phyloP scores from a whole-genome alignment of 1,140 invertebrate genomes.

The Lepidotrigona ventralis region DNA sequence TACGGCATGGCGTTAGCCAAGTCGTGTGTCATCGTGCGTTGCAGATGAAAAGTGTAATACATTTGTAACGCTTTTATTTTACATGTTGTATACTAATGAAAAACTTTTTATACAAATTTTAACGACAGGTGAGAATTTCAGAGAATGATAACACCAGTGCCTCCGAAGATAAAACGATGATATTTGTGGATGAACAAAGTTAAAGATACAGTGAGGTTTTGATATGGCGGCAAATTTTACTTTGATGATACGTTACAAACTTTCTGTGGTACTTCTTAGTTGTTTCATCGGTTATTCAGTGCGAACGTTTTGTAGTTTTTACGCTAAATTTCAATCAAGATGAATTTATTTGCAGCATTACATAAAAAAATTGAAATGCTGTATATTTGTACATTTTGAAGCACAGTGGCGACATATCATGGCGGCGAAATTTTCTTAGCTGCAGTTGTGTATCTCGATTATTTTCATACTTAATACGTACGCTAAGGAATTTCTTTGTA shows the following conservation, averaged over 20 bases:
- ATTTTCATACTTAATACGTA: constrained; percentile 52
- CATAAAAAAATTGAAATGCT: constrained; percentile 24
- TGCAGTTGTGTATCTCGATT: constrained; percentile 51
- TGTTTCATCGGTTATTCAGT: not conserved
- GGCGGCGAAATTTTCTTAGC: constrained; percentile 66
- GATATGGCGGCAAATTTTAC: constrained; percentile 74
- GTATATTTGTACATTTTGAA: constrained; percentile 42
- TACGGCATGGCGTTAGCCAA: constrained; percentile 73
- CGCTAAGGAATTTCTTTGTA: constrained; percentile 50
- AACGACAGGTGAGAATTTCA: constrained; percentile 56
- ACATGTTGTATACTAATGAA: constrained; percentile 59
- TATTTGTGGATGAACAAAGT: constrained; percentile 27
- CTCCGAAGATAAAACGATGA: constrained; percentile 4
- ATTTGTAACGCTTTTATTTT: constrained; percentile 38
- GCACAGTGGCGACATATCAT: constrained; percentile 65
- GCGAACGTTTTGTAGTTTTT: not conserved
- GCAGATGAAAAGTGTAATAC: constrained; percentile 64
- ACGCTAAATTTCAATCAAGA: not conserved
- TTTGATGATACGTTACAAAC: constrained; percentile 61
- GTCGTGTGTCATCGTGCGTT: constrained; percentile 71
- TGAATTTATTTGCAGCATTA: not conserved
- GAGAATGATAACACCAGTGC: constrained; percentile 14
- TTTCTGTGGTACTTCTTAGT: not conserved
- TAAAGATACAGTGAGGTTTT: constrained; percentile 53
- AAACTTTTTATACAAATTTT: constrained; percentile 44